phyloP scores from a whole-genome alignment of 2,113 vertebrate species.

The Notothenia rossii region DNA sequence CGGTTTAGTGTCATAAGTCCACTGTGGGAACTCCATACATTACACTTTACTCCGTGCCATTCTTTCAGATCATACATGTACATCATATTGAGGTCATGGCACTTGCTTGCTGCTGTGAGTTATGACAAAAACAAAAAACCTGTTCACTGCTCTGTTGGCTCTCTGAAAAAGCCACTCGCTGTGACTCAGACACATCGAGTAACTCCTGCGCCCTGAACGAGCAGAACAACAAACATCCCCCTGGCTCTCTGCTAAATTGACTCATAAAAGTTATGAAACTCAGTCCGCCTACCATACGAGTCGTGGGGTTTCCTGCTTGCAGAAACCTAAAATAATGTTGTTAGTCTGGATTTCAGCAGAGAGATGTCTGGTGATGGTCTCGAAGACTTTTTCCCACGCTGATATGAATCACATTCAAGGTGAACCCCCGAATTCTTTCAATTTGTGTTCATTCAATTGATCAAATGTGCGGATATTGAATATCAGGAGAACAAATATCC shows the following conservation, averaged over 20 bases:
- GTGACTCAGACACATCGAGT: neutral
- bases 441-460: conserved; percentile 22
- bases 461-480: conserved; percentile 41
- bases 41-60: neutral
- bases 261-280: neutral
- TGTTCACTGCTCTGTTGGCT: neutral
- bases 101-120: neutral
- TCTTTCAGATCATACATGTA: neutral
- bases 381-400: conserved; percentile 14
- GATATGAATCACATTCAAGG: neutral
- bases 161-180: neutral
- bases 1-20: too few relatives aligned
- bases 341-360: conserved; percentile 19
- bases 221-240: neutral
- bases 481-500: conserved; percentile 35
- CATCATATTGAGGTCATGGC: neutral
- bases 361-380: neutral
- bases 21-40: neutral
- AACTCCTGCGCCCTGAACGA: neutral
- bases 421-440: conserved; percentile 28
- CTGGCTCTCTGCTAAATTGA: neutral
- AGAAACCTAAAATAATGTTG: conserved; percentile 15
- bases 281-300: neutral
- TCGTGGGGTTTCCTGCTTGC: conserved; percentile 1
- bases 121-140: neutral